A percentile compares a stretch with the other conserved stretches of the same genome.
Conservation (phyloP, 2,888 invertebrate species). For the Xylophagus ater region DNA sequence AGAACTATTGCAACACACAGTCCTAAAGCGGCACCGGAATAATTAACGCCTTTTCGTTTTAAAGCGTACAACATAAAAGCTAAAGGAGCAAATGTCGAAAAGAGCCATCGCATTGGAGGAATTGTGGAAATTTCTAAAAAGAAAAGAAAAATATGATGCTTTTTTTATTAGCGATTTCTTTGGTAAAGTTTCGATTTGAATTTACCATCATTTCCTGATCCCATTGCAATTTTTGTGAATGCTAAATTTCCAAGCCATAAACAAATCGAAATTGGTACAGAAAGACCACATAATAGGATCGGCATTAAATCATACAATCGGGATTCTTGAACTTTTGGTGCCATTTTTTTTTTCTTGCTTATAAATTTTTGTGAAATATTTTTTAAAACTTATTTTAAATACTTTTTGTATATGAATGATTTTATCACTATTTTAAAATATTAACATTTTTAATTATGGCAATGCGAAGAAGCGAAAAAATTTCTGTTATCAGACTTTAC, state of each 20-base stretch:
- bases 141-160: neutral
- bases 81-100: conserved; percentile 44
- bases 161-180: neutral
- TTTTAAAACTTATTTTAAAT: no score
- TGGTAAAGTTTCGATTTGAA: neutral
- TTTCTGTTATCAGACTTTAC: no score
- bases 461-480: no score
- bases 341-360: no score
- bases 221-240: conserved; percentile 48
- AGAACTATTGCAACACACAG: conserved; percentile 62
- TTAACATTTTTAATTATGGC: no score
- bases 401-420: no score
- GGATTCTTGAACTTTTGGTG: no score
- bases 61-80: conserved; percentile 55
- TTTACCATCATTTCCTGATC: conserved; percentile 46
- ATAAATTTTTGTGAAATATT: no score
- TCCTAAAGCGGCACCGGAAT: conserved; percentile 60
- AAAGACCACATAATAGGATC: conserved; percentile 52
- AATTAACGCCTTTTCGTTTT: conserved; percentile 53
- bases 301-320: conserved; percentile 38
- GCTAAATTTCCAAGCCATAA: conserved; percentile 63
- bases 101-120: conserved; percentile 35
- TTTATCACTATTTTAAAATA: no score
- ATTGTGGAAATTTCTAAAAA: conserved; percentile 23
- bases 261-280: conserved; percentile 64